Percentiles rank a stretch among this genome's conserved stretches.
Evolutionary conservation across 64 coral and sea anemone genomes (phyloP).

Genomic region (Porites australiensis): DNA sequence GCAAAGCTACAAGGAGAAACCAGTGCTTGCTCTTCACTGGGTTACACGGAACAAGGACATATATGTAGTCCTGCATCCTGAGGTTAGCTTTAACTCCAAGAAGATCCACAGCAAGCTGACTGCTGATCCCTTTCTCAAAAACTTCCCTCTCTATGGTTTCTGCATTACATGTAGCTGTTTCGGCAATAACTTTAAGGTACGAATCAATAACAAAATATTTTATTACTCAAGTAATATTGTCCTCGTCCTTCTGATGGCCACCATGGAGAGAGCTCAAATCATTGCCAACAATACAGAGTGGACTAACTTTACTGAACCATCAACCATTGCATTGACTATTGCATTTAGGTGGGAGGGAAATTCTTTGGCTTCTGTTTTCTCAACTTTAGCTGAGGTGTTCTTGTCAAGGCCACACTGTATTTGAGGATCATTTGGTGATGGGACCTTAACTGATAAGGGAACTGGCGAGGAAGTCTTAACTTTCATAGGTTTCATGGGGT

Average conservation of each 20-base stretch:
- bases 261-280: conserved; percentile 42
- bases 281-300: conserved; percentile 8
- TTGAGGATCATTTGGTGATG: background rate
- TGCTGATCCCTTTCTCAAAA: conserved; percentile 54
- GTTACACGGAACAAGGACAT: conserved; percentile 67
- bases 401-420: background rate
- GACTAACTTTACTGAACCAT: conserved; percentile 44
- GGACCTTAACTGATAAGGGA: too few species aligned
- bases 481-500: too few species aligned
- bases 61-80: conserved; percentile 20
- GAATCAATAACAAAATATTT: conserved; percentile 50
- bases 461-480: too few species aligned
- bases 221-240: conserved; percentile 58
- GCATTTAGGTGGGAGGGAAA: background rate
- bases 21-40: conserved; percentile 49
- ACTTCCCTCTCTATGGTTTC: conserved; percentile 55
- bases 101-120: background rate
- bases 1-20: conserved; percentile 43
- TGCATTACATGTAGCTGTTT: conserved; percentile 34
- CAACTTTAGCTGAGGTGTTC: background rate
- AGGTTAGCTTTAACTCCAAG: conserved; percentile 56
- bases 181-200: conserved; percentile 47
- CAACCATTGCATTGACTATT: conserved; percentile 41
- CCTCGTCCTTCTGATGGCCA: conserved; percentile 22
- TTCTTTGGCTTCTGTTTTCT: background rate